A percentile compares a stretch with the other conserved stretches of the same genome.
phyloP scores from a whole-genome alignment of 1,140 invertebrate genomes.

The Cydia amplana region DNA sequence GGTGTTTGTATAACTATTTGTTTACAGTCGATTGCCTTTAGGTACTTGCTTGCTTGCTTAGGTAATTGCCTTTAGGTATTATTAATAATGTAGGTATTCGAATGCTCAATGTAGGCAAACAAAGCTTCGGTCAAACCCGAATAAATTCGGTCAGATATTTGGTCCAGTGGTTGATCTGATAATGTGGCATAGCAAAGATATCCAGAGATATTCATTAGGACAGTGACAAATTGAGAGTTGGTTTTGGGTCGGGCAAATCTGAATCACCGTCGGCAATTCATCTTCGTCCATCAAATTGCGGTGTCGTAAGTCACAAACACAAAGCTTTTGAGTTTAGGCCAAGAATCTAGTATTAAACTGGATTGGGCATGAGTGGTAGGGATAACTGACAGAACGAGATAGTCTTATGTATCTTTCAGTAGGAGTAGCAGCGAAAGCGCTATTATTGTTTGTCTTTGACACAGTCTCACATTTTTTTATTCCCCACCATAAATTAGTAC shows the following conservation, averaged over 20 bases:
- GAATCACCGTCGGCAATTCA: background rate
- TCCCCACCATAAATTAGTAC: no score
- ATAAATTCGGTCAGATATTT: background rate
- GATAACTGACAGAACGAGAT: no score
- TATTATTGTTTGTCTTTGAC: no score
- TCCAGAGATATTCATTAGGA: constrained; percentile 20
- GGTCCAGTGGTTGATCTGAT: constrained; percentile 13
- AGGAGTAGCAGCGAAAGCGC: no score
- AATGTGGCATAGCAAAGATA: constrained; percentile 19
- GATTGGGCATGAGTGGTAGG: no score
- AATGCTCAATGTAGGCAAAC: background rate
- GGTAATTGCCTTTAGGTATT: no score
- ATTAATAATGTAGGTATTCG: background rate
- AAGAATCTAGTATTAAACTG: no score
- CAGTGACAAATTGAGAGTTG: constrained; percentile 29
- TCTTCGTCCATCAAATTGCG: constrained; percentile 22
- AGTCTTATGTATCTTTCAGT: no score
- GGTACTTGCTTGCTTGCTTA: no score
- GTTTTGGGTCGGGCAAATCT: constrained; percentile 4
- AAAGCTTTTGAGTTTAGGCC: background rate
- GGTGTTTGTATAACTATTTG: background rate
- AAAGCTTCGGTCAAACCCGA: background rate
- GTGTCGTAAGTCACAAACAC: background rate
- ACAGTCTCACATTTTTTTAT: no score
- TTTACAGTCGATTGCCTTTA: background rate